phyloP scores from a whole-genome alignment of 92 coral and sea anemone genomes.

The Montipora capitata region DNA sequence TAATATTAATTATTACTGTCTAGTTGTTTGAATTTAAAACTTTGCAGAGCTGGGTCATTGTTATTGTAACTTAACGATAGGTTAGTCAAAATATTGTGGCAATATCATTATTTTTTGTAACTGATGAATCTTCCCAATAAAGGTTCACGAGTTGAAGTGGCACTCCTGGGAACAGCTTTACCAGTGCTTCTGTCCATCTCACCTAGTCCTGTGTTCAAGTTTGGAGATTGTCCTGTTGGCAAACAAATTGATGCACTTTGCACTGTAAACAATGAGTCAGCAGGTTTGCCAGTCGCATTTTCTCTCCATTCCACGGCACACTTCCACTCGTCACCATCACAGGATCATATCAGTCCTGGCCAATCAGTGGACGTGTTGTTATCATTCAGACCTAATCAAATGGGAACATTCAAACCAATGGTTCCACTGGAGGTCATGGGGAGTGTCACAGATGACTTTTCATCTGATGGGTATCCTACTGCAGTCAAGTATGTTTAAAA shows the following conservation, averaged over 20 bases:
- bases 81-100: neutral
- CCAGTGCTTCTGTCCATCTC: conserved; percentile 91
- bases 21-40: no score
- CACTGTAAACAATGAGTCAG: conserved; percentile 93
- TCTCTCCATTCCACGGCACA: conserved; percentile 89
- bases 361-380: conserved; percentile 89
- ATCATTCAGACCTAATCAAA: conserved; percentile 94
- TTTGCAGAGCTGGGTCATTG: no score
- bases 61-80: no score
- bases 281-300: conserved; percentile 85
- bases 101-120: neutral
- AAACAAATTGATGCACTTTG: conserved; percentile 91
- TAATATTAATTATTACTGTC: no score
- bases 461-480: conserved; percentile 81
- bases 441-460: conserved; percentile 75
- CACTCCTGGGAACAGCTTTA: conserved; percentile 90
- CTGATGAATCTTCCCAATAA: neutral
- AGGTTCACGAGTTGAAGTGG: conserved; percentile 95
- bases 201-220: conserved; percentile 91
- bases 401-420: conserved; percentile 87
- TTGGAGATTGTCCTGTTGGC: conserved; percentile 93
- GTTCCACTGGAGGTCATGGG: conserved; percentile 88
- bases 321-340: conserved; percentile 88
- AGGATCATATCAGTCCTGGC: conserved; percentile 80
- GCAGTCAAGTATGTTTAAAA: conserved; percentile 51